phyloP scores from a whole-genome alignment of 1,140 invertebrate genomes.

The Neotoxoptera formosana region DNA sequence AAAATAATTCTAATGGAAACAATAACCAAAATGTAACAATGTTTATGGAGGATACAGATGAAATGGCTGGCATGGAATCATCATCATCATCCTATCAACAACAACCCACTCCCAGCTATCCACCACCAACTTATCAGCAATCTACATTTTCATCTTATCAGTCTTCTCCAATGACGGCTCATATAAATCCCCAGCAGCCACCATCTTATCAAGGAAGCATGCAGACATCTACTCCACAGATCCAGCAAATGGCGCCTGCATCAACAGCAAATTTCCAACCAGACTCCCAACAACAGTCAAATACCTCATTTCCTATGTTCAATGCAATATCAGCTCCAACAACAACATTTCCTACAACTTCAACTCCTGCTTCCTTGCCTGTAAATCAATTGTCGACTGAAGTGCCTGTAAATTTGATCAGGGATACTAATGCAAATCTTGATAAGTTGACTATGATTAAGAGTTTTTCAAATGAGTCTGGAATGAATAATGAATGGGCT shows the following conservation, averaged over 20 bases:
- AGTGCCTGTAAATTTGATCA: not conserved
- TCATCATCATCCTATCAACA: not conserved
- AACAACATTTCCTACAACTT: not conserved
- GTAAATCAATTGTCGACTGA: not conserved
- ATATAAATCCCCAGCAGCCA: not conserved
- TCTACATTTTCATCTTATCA: constrained; percentile 20
- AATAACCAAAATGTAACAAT: constrained; percentile 1
- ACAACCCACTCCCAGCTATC: not conserved
- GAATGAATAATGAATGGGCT: constrained; percentile 51
- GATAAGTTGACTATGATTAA: constrained; percentile 39
- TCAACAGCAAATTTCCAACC: not conserved
- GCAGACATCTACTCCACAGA: not conserved
- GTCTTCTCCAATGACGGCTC: not conserved
- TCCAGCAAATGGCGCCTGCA: not conserved
- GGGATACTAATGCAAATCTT: not conserved
- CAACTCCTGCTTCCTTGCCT: not conserved
- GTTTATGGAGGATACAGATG: constrained; percentile 48
- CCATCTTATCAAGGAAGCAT: not conserved
- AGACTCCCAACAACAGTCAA: not conserved
- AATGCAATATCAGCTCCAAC: not conserved
- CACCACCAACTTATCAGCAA: not conserved
- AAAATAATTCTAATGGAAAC: not conserved
- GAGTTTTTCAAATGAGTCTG: constrained; percentile 46
- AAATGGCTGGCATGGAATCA: constrained; percentile 31
- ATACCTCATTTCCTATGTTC: not conserved